phyloP scores from a whole-genome alignment of 2,113 vertebrate species.

The Eolophus roseicapilla region DNA sequence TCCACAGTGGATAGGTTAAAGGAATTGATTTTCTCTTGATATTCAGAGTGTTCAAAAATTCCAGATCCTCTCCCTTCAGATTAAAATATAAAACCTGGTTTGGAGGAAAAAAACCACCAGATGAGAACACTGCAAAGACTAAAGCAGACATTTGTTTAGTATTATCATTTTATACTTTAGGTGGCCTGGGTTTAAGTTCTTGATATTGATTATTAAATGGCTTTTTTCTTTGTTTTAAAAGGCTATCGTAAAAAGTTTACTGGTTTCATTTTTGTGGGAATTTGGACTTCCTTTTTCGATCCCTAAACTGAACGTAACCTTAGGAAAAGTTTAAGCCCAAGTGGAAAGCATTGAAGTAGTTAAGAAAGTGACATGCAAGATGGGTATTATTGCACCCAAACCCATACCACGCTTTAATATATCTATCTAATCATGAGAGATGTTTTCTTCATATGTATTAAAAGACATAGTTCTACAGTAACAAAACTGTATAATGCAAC shows the following conservation, averaged over 20 bases:
- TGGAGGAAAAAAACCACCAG: background rate
- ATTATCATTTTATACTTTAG: background rate
- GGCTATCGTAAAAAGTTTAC: background rate
- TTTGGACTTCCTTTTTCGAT: background rate
- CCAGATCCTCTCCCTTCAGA: background rate
- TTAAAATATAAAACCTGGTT: conserved; percentile 54
- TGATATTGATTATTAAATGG: background rate
- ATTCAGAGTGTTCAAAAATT: conserved; percentile 18
- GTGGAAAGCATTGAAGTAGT: background rate
- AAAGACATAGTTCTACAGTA: background rate
- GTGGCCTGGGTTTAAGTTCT: background rate
- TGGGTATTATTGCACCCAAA: background rate
- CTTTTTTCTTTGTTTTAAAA: background rate
- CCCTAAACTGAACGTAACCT: background rate
- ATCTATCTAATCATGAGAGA: background rate
- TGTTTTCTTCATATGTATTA: background rate
- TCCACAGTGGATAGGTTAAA: conserved; percentile 21
- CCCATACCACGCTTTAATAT: background rate
- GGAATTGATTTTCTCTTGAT: conserved; percentile 36
- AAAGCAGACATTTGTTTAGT: background rate
- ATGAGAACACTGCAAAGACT: background rate
- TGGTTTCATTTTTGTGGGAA: background rate
- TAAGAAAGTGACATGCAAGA: background rate
- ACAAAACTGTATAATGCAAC: background rate
- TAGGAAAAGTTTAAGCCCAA: background rate